Percentiles rank a stretch among this genome's conserved stretches.
phyloP scores from a whole-genome alignment of 2,888 invertebrate species.

The Corbicula japonica region DNA sequence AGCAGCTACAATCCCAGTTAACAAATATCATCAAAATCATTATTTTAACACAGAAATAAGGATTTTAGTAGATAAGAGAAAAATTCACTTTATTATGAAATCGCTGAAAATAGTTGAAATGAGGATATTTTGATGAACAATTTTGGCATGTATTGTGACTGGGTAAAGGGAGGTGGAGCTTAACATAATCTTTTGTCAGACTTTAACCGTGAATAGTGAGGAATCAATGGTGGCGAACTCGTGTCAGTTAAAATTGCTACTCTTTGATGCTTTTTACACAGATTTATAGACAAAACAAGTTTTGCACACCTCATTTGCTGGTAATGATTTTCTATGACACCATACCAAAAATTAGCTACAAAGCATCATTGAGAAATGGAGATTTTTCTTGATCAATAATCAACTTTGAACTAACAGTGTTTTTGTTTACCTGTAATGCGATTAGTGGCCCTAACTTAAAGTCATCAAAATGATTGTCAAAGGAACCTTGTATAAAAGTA shows the following conservation, averaged over 20 bases:
- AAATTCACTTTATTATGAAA: no score
- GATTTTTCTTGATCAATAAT: slow-evolving; percentile 43
- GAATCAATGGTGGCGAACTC: no score
- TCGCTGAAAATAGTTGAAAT: no score
- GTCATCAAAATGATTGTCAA: slow-evolving; percentile 30
- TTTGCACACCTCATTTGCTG: slow-evolving; percentile 25
- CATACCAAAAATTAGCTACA: slow-evolving; percentile 24
- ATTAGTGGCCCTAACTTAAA: slow-evolving; percentile 14
- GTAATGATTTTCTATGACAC: slow-evolving; percentile 45
- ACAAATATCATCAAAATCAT: no score
- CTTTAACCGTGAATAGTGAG: slow-evolving; percentile 19
- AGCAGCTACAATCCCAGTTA: no score
- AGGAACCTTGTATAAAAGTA: slow-evolving; percentile 30
- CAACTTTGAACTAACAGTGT: slow-evolving; percentile 40
- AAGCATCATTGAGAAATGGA: slow-evolving; percentile 40
- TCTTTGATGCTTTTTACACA: slow-evolving; percentile 12
- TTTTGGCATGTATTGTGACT: slow-evolving; percentile 42
- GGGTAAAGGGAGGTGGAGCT: slow-evolving; percentile 27
- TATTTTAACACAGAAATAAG: no score
- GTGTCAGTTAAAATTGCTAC: not conserved
- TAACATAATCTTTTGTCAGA: slow-evolving; percentile 27
- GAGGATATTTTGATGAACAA: slow-evolving; percentile 1
- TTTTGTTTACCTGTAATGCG: slow-evolving; percentile 22
- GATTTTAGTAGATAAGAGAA: no score
- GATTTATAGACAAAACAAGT: slow-evolving; percentile 29